A percentile compares a stretch with the other conserved stretches of the same genome.
Conservation (phyloP, 1,140 invertebrate species). For the Cotesia glomerata region DNA sequence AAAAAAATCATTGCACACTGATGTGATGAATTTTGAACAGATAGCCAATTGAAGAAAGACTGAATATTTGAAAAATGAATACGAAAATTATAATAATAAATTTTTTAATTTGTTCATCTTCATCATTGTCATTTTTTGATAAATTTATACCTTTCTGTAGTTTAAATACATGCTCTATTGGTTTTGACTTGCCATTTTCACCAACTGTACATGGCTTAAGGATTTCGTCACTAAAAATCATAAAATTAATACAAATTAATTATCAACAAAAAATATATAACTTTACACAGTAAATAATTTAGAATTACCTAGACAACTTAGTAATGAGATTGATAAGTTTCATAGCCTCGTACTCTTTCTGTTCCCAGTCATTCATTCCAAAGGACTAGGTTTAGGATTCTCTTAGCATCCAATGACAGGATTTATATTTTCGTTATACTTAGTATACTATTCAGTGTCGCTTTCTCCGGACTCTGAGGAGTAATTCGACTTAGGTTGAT, state of each 20-base stretch:
- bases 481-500: conserved; percentile 67
- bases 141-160: conserved; percentile 66
- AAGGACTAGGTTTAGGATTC: conserved; percentile 76
- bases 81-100: too few species aligned
- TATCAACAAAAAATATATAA: too few species aligned
- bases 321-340: conserved; percentile 92
- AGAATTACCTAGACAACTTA: conserved; percentile 78
- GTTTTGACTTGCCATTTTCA: conserved; percentile 87
- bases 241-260: conserved; percentile 19
- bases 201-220: conserved; percentile 90
- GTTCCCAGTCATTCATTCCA: conserved; percentile 95
- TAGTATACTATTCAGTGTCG: conserved; percentile 93
- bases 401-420: conserved; percentile 93
- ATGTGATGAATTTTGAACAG: too few species aligned
- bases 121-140: conserved; percentile 51
- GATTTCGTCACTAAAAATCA: conserved; percentile 71
- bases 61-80: too few species aligned
- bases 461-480: conserved; percentile 93
- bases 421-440: conserved; percentile 86
- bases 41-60: too few species aligned
- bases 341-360: conserved; percentile 96
- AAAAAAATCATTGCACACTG: too few species aligned
- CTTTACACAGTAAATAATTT: too few species aligned
- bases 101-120: too few species aligned
- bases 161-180: conserved; percentile 89